phyloP scores from a whole-genome alignment of 1,140 invertebrate genomes.

The Magallana gigas region DNA sequence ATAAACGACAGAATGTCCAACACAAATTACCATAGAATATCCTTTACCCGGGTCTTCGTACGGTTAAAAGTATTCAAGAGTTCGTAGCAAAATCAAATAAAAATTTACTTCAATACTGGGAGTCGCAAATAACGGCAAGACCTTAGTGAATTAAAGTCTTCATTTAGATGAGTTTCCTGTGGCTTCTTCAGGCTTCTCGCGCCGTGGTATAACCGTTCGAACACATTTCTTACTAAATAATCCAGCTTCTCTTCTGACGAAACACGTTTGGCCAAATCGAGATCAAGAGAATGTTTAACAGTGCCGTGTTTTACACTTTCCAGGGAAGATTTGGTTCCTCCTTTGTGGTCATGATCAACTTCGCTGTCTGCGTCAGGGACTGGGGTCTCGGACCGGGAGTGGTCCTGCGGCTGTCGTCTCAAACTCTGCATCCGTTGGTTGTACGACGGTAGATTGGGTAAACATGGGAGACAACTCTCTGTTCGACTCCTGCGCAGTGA shows the following conservation, averaged over 20 bases:
- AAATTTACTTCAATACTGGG: neutral
- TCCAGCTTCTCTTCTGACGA: conserved; percentile 25
- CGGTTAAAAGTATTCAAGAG: too few relatives aligned
- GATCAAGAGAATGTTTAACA: neutral
- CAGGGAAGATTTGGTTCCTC: conserved; percentile 1
- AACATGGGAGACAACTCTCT: conserved; percentile 12
- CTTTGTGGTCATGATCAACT: conserved; percentile 2
- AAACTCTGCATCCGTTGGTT: conserved; percentile 25
- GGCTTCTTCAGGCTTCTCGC: neutral
- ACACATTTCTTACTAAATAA: conserved; percentile 28
- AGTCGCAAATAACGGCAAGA: conserved; percentile 32
- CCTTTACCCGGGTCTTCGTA: too few relatives aligned
- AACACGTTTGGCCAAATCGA: conserved; percentile 27
- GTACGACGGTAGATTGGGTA: conserved; percentile 1
- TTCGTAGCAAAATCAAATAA: too few relatives aligned
- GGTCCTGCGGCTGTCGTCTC: neutral
- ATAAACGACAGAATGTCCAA: too few relatives aligned
- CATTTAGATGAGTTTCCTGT: neutral
- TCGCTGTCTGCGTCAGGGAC: neutral
- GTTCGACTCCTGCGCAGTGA: conserved; percentile 28
- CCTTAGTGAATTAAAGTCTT: conserved; percentile 8
- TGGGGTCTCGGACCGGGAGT: neutral
- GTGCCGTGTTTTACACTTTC: neutral
- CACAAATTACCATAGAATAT: too few relatives aligned
- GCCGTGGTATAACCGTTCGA: conserved; percentile 11